phyloP scores from a whole-genome alignment of 2,888 invertebrate species.

The Lymantria monacha region DNA sequence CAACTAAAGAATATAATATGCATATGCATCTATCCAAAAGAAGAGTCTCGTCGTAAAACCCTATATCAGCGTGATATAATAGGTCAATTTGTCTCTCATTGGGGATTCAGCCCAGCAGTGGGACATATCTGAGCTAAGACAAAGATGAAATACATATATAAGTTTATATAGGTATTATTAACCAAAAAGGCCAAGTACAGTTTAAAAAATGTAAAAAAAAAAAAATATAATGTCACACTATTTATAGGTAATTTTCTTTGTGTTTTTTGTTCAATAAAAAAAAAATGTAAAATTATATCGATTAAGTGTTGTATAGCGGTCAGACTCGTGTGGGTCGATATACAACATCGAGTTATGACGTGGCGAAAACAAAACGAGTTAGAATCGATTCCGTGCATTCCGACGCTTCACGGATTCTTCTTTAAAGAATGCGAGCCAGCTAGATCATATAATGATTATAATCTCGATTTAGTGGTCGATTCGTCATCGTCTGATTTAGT shows the following conservation, averaged over 20 bases:
- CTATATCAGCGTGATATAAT: too few species aligned
- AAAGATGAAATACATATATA: too few species aligned
- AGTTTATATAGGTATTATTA: too few species aligned
- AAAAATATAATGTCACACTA: too few species aligned
- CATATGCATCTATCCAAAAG: too few species aligned
- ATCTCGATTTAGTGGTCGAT: slow-evolving; percentile 77
- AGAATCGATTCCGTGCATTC: slow-evolving; percentile 77
- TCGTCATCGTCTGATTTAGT: slow-evolving; percentile 79
- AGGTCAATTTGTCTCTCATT: too few species aligned
- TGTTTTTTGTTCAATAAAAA: not conserved
- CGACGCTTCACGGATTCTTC: slow-evolving; percentile 72
- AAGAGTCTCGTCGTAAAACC: too few species aligned
- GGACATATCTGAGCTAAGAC: too few species aligned
- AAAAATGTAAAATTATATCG: slow-evolving; percentile 14
- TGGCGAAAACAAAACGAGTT: slow-evolving; percentile 80
- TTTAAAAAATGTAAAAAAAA: too few species aligned
- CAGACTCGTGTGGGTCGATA: slow-evolving; percentile 45
- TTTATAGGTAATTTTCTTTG: too few species aligned
- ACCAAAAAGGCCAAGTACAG: slow-evolving; percentile 3
- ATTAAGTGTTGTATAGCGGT: slow-evolving; percentile 36
- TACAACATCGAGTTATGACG: slow-evolving; percentile 73
- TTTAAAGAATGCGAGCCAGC: slow-evolving; percentile 66
- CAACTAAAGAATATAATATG: too few species aligned
- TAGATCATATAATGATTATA: slow-evolving; percentile 74
- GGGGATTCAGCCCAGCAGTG: too few species aligned